Percentiles rank a stretch among this genome's conserved stretches.
These are phyloP conservation scores for Anneissia japonica DNA, from an alignment of 35 echinoderm and acorn worm species.

Conservation along the genomic window DNA sequence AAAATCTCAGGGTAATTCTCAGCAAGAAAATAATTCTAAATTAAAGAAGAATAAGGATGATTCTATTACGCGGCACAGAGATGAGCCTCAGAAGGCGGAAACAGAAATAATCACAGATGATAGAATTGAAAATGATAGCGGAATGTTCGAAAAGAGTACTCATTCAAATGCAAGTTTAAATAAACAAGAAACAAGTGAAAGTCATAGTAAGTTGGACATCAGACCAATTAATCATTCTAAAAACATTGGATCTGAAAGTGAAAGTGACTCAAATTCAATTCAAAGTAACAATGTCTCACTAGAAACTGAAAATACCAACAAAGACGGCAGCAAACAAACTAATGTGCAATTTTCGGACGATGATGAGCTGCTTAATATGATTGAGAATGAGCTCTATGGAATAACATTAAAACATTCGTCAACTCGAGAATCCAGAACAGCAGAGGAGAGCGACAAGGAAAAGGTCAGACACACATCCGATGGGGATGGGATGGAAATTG, in stretches of 20 bases:
- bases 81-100: background rate
- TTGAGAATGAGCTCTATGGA: slow-evolving; percentile 82
- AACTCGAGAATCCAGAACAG: slow-evolving; percentile 1
- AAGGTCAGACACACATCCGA: background rate
- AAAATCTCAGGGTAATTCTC: too few relatives aligned
- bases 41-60: background rate
- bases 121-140: background rate
- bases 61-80: background rate
- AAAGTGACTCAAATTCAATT: background rate
- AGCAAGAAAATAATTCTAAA: too few relatives aligned
- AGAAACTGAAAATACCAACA: background rate
- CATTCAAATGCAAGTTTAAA: background rate
- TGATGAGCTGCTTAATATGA: slow-evolving; percentile 80
- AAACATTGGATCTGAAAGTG: background rate
- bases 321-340: too few relatives aligned
- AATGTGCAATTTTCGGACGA: slow-evolving; percentile 16
- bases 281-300: background rate
- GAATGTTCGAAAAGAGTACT: background rate
- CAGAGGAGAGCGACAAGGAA: background rate
- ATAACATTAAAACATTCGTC: background rate
- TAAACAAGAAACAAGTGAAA: too few relatives aligned
- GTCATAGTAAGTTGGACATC: too few relatives aligned
- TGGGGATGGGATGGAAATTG: background rate
- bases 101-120: background rate
- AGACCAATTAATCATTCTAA: too few relatives aligned